These are phyloP conservation scores for Drosophila pallidifrons DNA, from an alignment of 1,140 invertebrate genomes.

Conservation along the genomic window DNA sequence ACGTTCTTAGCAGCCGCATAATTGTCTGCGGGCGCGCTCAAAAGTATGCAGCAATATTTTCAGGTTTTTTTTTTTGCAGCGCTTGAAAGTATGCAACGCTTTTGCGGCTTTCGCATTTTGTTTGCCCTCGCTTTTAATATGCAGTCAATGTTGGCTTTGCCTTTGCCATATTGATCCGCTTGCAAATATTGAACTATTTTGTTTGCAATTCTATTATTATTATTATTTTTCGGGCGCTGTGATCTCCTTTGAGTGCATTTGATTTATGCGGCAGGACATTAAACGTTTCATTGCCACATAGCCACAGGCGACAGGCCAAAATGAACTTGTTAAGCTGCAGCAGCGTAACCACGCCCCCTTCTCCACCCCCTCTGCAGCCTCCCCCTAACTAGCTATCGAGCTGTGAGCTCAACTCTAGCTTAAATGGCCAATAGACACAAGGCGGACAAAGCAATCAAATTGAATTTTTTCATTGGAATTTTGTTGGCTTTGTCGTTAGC, in stretches of 20 bases:
- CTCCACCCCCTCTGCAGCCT: neutral
- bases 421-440: slow-evolving; percentile 70
- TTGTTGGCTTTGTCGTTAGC: slow-evolving; percentile 48
- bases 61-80: neutral
- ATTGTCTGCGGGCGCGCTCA: neutral
- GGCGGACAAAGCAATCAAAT: slow-evolving; percentile 62
- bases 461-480: slow-evolving; percentile 65
- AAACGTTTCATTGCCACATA: slow-evolving; percentile 28
- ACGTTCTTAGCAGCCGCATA: too few relatives aligned
- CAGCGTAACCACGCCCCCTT: slow-evolving; percentile 6
- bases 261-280: slow-evolving; percentile 61
- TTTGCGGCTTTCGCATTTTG: neutral
- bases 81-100: slow-evolving; percentile 10
- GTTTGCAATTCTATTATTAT: slow-evolving; percentile 9
- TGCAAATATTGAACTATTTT: slow-evolving; percentile 38
- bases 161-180: neutral
- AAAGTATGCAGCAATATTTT: slow-evolving; percentile 5
- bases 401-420: slow-evolving; percentile 28
- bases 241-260: slow-evolving; percentile 48
- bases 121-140: neutral
- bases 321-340: slow-evolving; percentile 77
- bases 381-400: neutral
- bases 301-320: slow-evolving; percentile 38
- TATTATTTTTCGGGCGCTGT: slow-evolving; percentile 19
- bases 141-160: neutral